These are phyloP conservation scores for Aquatica leii DNA, from an alignment of 2,888 invertebrate genomes.

Conservation along the genomic window DNA sequence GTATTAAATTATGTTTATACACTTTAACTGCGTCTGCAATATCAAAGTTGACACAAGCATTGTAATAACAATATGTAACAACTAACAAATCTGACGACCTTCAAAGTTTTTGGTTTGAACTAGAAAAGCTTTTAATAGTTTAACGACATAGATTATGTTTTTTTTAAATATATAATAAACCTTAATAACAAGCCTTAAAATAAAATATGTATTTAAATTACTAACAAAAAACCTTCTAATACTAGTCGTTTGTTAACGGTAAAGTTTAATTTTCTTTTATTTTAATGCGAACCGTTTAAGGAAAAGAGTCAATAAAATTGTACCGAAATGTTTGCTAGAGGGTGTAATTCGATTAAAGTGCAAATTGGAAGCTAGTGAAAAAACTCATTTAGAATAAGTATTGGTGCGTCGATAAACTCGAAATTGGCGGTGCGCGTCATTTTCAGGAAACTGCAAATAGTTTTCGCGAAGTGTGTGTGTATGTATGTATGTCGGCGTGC, in stretches of 20 bases:
- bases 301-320: slow-evolving; percentile 26
- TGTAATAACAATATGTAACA: too few species aligned
- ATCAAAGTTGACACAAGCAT: too few species aligned
- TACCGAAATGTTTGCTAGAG: slow-evolving; percentile 19
- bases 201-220: too few species aligned
- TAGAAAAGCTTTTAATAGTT: too few species aligned
- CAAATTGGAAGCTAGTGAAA: slow-evolving; percentile 51
- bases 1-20: too few species aligned
- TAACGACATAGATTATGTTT: too few species aligned
- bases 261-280: slow-evolving; percentile 12
- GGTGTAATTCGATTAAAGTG: slow-evolving; percentile 45
- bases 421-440: slow-evolving; percentile 46
- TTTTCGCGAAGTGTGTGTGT: slow-evolving; percentile 38
- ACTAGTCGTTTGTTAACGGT: background rate
- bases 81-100: too few species aligned
- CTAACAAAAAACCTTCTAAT: too few species aligned
- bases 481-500: slow-evolving; percentile 27
- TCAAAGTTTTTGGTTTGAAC: too few species aligned
- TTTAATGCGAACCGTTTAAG: slow-evolving; percentile 24
- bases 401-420: slow-evolving; percentile 44
- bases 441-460: slow-evolving; percentile 48
- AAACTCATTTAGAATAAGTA: slow-evolving; percentile 46
- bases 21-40: too few species aligned
- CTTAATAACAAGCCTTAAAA: too few species aligned
- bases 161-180: too few species aligned